Evolutionary conservation across 2,888 invertebrate species (phyloP).

Genomic region (Notocelia uddmanniana): DNA sequence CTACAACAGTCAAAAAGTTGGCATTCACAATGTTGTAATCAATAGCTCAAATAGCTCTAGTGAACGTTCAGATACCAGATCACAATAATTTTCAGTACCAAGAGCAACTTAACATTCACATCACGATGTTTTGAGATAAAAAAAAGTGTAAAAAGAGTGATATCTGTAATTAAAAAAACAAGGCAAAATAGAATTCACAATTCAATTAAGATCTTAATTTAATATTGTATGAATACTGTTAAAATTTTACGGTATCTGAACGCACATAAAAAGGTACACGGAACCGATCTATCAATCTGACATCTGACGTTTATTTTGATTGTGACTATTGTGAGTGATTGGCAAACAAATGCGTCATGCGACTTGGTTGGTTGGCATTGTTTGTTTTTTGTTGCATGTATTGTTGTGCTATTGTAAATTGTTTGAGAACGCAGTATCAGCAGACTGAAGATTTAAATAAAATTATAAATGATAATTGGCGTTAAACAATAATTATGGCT

Average conservation of each 20-base stretch:
- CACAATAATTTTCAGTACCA: not conserved
- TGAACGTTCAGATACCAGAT: slow-evolving; percentile 2
- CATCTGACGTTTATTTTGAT: slow-evolving; percentile 7
- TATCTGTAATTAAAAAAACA: too few species aligned
- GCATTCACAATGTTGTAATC: not conserved
- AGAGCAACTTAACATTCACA: too few species aligned
- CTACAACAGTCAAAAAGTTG: not conserved
- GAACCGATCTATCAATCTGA: not conserved
- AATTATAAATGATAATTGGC: slow-evolving; percentile 5
- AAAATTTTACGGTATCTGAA: not conserved
- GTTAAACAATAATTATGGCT: slow-evolving; percentile 59
- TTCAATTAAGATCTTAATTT: too few species aligned
- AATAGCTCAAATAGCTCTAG: slow-evolving; percentile 11
- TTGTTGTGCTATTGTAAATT: too few species aligned
- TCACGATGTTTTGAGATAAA: not conserved
- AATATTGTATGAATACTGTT: too few species aligned
- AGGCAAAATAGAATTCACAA: too few species aligned
- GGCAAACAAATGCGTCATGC: too few species aligned
- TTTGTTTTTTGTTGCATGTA: too few species aligned
- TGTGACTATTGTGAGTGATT: not conserved
- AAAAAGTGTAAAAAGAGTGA: too few species aligned
- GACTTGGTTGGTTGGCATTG: too few species aligned
- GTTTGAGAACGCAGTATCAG: slow-evolving; percentile 15
- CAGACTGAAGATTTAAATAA: not conserved
- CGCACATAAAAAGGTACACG: not conserved